Conservation (phyloP, 2,888 invertebrate species). For the Alcis repandata region DNA sequence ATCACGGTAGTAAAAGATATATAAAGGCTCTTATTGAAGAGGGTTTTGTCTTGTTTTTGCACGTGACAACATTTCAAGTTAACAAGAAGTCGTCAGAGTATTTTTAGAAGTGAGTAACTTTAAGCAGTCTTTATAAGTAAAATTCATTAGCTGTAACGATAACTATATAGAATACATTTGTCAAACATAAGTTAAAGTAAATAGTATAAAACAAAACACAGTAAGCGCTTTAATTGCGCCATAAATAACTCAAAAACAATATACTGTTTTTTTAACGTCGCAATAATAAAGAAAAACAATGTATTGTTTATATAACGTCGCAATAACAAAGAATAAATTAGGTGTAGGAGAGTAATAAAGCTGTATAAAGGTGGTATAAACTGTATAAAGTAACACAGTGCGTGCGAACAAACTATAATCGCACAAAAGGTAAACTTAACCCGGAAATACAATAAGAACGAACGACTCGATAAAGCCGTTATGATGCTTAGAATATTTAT, state of each 20-base stretch:
- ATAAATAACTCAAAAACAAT: not conserved
- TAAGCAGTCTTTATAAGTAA: too few relatives aligned
- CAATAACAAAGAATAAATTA: slow-evolving; percentile 13
- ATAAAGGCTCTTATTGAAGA: too few relatives aligned
- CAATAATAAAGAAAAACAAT: slow-evolving; percentile 7
- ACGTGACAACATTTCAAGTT: too few relatives aligned
- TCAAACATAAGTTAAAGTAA: not conserved
- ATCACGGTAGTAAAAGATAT: not conserved
- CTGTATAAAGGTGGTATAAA: slow-evolving; percentile 16
- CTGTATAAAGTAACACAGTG: slow-evolving; percentile 36
- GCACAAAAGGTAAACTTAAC: slow-evolving; percentile 31
- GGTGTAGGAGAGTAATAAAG: slow-evolving; percentile 9
- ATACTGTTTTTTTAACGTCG: not conserved
- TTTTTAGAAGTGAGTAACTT: too few relatives aligned
- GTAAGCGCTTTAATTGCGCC: not conserved
- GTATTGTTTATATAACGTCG: slow-evolving; percentile 2
- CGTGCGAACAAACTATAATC: slow-evolving; percentile 35
- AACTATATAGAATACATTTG: not conserved
- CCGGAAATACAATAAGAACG: slow-evolving; percentile 33
- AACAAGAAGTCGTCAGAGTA: too few relatives aligned
- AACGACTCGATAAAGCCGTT: slow-evolving; percentile 34
- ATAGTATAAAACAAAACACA: slow-evolving; percentile 2
- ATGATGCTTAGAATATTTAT: slow-evolving; percentile 24
- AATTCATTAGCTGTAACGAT: too few relatives aligned
- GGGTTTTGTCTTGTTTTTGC: too few relatives aligned